These are phyloP conservation scores for Limnephilus auricula DNA, from an alignment of 2,888 invertebrate genomes.

Conservation along the genomic window DNA sequence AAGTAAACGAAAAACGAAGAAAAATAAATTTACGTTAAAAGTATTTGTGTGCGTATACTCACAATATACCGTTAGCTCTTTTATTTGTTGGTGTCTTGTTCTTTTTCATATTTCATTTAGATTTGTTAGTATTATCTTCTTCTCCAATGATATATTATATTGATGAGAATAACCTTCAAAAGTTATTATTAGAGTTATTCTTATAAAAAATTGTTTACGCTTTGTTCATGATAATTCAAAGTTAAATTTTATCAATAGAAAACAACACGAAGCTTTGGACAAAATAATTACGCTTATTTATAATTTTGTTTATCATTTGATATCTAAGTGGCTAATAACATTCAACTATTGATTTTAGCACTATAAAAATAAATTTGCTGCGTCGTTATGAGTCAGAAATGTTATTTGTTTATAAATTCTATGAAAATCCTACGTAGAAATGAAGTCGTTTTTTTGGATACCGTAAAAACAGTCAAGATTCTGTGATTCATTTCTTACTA, in stretches of 20 bases:
- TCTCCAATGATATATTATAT: no score
- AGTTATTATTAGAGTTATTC: no score
- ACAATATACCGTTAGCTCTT: no score
- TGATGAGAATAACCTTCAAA: no score
- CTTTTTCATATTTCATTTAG: no score
- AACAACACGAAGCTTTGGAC: not conserved
- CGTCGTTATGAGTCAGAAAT: not conserved
- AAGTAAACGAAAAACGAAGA: no score
- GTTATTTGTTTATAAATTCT: not conserved
- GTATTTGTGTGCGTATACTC: no score
- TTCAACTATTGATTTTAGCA: not conserved
- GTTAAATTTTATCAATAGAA: not conserved
- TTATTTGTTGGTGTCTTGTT: no score
- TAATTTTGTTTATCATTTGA: not conserved
- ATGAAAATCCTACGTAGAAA: not conserved
- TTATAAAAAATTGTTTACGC: no score
- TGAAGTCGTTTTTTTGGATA: not conserved
- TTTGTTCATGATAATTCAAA: no score
- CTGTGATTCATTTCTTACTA: not conserved
- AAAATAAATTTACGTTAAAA: no score
- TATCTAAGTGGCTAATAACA: not conserved
- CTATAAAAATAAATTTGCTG: not conserved
- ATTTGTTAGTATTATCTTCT: no score
- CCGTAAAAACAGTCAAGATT: not conserved
- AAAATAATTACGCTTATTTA: not conserved